These are phyloP conservation scores for Malacoctenus gilli DNA, from an alignment of 2,797 vertebrate species.

Conservation along the genomic window DNA sequence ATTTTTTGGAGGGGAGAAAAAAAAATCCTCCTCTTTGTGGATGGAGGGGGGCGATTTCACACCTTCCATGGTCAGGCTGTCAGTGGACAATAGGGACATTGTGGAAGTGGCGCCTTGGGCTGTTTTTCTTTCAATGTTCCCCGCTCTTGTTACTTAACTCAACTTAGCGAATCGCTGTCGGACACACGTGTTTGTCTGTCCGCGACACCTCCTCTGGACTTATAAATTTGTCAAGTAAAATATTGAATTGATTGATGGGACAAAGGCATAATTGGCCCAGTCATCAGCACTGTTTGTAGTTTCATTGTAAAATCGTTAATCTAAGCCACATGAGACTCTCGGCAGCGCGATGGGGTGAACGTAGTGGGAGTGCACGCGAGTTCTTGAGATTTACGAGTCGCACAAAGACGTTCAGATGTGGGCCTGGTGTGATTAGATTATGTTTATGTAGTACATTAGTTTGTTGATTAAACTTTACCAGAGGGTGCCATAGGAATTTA, in stretches of 20 bases:
- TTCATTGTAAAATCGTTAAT: slow-evolving; percentile 58
- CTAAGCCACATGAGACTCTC: slow-evolving; percentile 43
- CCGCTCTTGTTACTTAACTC: slow-evolving; percentile 61
- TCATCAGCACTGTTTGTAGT: slow-evolving; percentile 45
- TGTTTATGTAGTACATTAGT: slow-evolving; percentile 23
- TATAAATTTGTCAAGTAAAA: slow-evolving; percentile 74
- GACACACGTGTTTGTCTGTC: slow-evolving; percentile 62
- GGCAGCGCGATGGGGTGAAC: slow-evolving; percentile 8
- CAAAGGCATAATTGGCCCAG: slow-evolving; percentile 48
- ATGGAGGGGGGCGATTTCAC: slow-evolving; percentile 55
- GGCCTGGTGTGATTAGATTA: slow-evolving; percentile 29
- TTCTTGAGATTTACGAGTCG: slow-evolving; percentile 17
- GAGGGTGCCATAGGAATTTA: slow-evolving; percentile 23
- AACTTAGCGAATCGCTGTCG: slow-evolving; percentile 76
- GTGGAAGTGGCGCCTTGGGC: slow-evolving; percentile 58
- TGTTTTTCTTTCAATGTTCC: slow-evolving; percentile 66
- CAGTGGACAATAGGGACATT: slow-evolving; percentile 72
- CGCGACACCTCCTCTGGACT: slow-evolving; percentile 58
- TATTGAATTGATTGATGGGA: slow-evolving; percentile 62
- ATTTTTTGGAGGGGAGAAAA: slow-evolving; percentile 25
- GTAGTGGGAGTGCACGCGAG: neutral
- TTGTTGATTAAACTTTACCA: slow-evolving; percentile 40
- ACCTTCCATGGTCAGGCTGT: slow-evolving; percentile 54
- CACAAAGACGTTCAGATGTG: slow-evolving; percentile 21
- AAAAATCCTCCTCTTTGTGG: slow-evolving; percentile 29